A percentile compares a stretch with the other conserved stretches of the same genome.
Conservation (phyloP, 2,113 vertebrate genomes). For the Rhinolophus ferrumequinum region DNA sequence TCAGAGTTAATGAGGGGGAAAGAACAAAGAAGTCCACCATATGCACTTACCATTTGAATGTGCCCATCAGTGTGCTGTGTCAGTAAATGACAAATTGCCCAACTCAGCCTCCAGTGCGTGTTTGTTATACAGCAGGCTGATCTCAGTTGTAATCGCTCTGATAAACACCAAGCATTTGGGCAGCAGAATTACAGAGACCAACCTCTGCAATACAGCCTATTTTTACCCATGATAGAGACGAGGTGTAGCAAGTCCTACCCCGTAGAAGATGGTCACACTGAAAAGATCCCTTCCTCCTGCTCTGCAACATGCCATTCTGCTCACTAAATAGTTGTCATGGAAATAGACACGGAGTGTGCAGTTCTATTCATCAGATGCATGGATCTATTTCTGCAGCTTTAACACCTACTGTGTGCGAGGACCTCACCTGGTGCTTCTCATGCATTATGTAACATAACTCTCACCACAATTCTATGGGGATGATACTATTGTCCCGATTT, state of each 20-base stretch:
- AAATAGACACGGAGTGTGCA: neutral
- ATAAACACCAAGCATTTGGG: conserved; percentile 8
- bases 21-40: conserved; percentile 74
- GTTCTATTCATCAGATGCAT: neutral
- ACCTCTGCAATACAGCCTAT: neutral
- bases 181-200: neutral
- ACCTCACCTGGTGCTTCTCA: neutral
- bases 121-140: conserved; percentile 35
- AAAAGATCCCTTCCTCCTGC: neutral
- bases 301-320: neutral
- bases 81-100: conserved; percentile 70
- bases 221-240: neutral
- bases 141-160: conserved; percentile 28
- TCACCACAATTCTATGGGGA: neutral
- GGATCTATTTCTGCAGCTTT: neutral
- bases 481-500: neutral
- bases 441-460: neutral
- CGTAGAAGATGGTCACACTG: neutral
- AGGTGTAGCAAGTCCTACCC: neutral
- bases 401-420: neutral
- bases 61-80: conserved; percentile 67
- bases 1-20: conserved; percentile 72
- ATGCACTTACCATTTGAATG: conserved; percentile 76
- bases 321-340: neutral
- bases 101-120: neutral